These are phyloP conservation scores for Amphipyra berbera DNA, from an alignment of 2,888 invertebrate species.

Conservation along the genomic window DNA sequence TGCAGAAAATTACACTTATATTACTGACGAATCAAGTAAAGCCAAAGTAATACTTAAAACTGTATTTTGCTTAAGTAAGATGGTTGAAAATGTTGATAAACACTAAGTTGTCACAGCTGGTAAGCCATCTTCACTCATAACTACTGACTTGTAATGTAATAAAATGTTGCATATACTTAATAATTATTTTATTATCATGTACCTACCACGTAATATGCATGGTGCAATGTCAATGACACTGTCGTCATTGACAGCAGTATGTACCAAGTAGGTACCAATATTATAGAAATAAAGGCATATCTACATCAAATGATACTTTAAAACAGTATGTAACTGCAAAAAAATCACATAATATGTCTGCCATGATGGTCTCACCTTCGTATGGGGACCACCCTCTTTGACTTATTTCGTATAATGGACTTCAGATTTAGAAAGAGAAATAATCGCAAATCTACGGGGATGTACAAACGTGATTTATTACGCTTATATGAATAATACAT, in stretches of 20 bases:
- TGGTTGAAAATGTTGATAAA: constrained; percentile 6
- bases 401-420: constrained; percentile 69
- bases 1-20: constrained; percentile 18
- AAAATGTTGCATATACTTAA: no score
- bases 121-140: background rate
- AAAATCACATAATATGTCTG: no score
- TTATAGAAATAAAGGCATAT: background rate
- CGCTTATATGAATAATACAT: constrained; percentile 78
- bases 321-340: no score
- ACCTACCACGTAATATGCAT: no score
- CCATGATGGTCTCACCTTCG: constrained; percentile 41
- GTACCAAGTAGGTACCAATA: background rate
- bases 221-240: constrained; percentile 17
- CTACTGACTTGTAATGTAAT: no score
- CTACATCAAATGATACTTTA: constrained; percentile 26
- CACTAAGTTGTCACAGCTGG: background rate
- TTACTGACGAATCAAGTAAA: background rate
- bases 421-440: constrained; percentile 69
- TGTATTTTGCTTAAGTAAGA: constrained; percentile 2
- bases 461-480: constrained; percentile 78
- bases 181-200: no score
- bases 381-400: constrained; percentile 43
- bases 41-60: constrained; percentile 7
- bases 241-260: background rate
- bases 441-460: constrained; percentile 70